Evolutionary conservation across 2,888 invertebrate species (phyloP).

Genomic region (Mythimna loreyi): DNA sequence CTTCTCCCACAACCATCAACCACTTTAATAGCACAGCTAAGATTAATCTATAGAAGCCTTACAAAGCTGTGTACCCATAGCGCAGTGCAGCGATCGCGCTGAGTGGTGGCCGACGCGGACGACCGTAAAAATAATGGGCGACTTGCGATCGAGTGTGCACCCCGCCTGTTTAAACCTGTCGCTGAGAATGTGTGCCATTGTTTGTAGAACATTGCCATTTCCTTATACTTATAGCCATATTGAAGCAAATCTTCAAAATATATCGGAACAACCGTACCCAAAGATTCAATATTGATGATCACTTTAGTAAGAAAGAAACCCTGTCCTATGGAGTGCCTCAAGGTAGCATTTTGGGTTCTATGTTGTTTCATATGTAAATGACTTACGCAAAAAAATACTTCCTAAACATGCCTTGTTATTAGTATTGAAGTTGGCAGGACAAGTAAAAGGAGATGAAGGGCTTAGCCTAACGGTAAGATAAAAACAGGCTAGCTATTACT

Average conservation of each 20-base stretch:
- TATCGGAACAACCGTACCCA: too few relatives aligned
- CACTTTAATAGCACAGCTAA: slow-evolving; percentile 34
- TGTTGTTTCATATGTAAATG: background rate
- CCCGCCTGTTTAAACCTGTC: slow-evolving; percentile 41
- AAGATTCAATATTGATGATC: too few relatives aligned
- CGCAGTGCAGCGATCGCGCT: slow-evolving; percentile 70
- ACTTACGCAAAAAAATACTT: background rate
- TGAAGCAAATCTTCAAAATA: too few relatives aligned
- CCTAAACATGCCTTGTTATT: too few relatives aligned
- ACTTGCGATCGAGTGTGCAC: slow-evolving; percentile 63
- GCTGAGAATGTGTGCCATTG: slow-evolving; percentile 39
- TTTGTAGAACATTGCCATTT: slow-evolving; percentile 29
- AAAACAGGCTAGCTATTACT: too few relatives aligned
- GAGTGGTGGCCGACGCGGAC: slow-evolving; percentile 82
- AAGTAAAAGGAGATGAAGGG: too few relatives aligned
- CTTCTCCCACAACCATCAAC: slow-evolving; percentile 2
- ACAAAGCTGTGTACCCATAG: slow-evolving; percentile 59
- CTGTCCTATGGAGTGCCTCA: too few relatives aligned
- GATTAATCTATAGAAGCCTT: slow-evolving; percentile 39
- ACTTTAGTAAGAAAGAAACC: too few relatives aligned
- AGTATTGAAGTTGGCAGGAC: too few relatives aligned
- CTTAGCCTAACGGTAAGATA: too few relatives aligned
- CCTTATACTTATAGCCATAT: background rate
- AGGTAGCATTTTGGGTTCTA: too few relatives aligned
- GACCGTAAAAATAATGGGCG: slow-evolving; percentile 89